Evolutionary conservation across 2,113 vertebrate genomes (phyloP).

Genomic region (Onychostoma macrolepis): DNA sequence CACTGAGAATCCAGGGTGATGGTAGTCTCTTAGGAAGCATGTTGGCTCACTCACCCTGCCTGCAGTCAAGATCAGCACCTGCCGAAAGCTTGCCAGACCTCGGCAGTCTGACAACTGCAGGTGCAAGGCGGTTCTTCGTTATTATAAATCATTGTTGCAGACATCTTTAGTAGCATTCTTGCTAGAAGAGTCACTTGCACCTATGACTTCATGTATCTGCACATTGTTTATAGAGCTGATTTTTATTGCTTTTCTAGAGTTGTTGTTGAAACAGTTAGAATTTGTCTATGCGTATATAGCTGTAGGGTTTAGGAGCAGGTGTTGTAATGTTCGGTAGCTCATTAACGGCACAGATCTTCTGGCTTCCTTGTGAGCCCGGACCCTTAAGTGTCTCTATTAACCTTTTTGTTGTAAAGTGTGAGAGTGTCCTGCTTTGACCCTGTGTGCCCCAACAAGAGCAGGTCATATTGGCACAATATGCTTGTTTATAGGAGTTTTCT

Average conservation of each 20-base stretch:
- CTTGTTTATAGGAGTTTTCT: neutral
- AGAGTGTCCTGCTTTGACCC: constrained; percentile 31
- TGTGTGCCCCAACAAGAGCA: neutral
- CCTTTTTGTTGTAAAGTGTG: constrained; percentile 7
- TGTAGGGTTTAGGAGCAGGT: constrained; percentile 37
- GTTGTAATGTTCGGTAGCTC: constrained; percentile 15
- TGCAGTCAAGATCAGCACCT: constrained; percentile 35
- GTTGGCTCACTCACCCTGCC: constrained; percentile 40
- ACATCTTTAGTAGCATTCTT: constrained; percentile 12
- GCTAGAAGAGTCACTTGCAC: neutral
- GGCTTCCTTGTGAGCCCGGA: neutral
- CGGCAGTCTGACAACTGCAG: neutral
- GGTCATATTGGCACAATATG: constrained; percentile 16
- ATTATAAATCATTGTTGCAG: neutral
- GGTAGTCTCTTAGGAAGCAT: constrained; percentile 46
- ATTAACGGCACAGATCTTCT: constrained; percentile 18
- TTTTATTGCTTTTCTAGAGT: neutral
- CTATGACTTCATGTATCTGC: neutral
- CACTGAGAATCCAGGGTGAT: constrained; percentile 55
- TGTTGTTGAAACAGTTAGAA: neutral
- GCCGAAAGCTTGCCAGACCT: constrained; percentile 17
- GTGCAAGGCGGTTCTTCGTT: neutral
- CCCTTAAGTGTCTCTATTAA: constrained; percentile 27
- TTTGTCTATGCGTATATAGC: neutral
- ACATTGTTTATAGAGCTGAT: neutral